A percentile compares a stretch with the other conserved stretches of the same genome.
These are phyloP conservation scores for Pachydiplax longipennis DNA, from an alignment of 2,888 invertebrate genomes.

Conservation along the genomic window DNA sequence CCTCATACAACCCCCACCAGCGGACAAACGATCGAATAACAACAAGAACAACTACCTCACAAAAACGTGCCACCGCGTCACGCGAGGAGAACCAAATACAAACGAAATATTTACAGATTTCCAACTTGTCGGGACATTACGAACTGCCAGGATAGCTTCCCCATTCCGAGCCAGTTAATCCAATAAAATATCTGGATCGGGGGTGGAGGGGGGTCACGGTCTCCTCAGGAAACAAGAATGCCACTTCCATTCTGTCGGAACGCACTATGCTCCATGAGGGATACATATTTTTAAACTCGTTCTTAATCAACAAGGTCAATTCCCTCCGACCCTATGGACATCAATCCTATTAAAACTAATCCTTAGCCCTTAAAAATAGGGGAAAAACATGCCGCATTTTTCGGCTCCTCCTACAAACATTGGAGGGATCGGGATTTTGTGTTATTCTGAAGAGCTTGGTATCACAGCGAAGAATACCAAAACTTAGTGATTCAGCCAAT, in stretches of 20 bases:
- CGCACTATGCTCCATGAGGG: too few relatives aligned
- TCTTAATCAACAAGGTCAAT: background rate
- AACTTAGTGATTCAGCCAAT: too few relatives aligned
- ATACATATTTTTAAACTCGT: background rate
- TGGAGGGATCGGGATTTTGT: too few relatives aligned
- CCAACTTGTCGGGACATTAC: background rate
- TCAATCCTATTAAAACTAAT: background rate
- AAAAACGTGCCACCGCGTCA: background rate
- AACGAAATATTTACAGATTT: background rate
- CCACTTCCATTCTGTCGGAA: too few relatives aligned
- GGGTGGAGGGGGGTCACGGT: background rate
- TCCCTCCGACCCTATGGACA: background rate
- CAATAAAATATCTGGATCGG: background rate
- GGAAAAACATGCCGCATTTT: background rate
- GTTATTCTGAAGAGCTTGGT: too few relatives aligned
- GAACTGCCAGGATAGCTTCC: background rate
- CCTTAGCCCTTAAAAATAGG: background rate
- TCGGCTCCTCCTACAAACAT: background rate
- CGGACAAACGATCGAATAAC: background rate
- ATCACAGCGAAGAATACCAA: too few relatives aligned
- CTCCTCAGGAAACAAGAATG: background rate
- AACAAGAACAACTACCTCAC: background rate
- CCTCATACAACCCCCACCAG: background rate
- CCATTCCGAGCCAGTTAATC: background rate
- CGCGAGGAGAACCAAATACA: background rate